Conservation (phyloP, 2,113 vertebrate species). For the Tyrannus savana region DNA sequence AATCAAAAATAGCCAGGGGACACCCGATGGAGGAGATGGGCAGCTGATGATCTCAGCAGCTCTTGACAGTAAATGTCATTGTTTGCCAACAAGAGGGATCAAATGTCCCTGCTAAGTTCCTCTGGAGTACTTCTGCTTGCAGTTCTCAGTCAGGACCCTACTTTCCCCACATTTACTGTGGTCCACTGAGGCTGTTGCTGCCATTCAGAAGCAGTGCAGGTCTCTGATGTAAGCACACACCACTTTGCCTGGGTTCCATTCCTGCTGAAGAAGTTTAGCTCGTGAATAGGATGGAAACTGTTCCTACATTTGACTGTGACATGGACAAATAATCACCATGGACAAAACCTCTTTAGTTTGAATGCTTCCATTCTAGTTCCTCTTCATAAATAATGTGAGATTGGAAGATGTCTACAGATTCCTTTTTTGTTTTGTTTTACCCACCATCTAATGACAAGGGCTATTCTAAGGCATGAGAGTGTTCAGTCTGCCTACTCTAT, state of each 20-base stretch:
- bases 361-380: background rate
- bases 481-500: background rate
- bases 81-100: background rate
- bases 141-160: background rate
- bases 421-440: background rate
- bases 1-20: background rate
- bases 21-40: background rate
- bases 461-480: background rate
- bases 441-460: background rate
- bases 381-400: rapidly evolving
- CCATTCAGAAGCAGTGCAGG: background rate
- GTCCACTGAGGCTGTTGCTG: background rate
- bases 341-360: background rate
- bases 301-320: background rate
- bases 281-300: background rate
- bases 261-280: background rate
- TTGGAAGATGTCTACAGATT: background rate
- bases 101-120: background rate
- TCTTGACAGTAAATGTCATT: background rate
- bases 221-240: background rate
- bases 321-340: background rate
- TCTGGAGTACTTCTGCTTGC: background rate
- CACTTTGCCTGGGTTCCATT: background rate
- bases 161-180: background rate
- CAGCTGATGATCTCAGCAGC: background rate